Evolutionary conservation across 2,797 vertebrate species (phyloP).

Genomic region (Onychomys torridus): DNA sequence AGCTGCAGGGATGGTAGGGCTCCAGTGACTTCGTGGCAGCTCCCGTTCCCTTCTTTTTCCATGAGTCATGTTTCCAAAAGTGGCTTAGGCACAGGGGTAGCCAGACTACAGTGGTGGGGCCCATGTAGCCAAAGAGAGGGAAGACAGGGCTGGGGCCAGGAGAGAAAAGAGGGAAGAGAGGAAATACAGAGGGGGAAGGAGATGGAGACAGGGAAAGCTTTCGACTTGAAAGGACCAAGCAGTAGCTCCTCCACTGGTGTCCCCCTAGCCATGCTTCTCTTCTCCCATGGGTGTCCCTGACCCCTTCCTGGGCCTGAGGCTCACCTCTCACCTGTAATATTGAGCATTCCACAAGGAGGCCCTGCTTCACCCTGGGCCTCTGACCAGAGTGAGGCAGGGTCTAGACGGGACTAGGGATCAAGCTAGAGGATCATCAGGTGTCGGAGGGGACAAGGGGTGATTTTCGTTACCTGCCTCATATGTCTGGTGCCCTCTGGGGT

Average conservation of each 20-base stretch:
- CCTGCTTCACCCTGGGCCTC: neutral
- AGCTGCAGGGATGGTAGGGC: neutral
- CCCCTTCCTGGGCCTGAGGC: neutral
- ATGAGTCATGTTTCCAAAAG: conserved; percentile 84
- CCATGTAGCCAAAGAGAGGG: neutral
- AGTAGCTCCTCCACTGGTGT: too few species aligned
- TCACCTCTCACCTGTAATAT: neutral
- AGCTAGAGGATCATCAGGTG: neutral
- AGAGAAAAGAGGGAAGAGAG: neutral
- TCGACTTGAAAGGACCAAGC: neutral
- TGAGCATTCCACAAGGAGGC: neutral
- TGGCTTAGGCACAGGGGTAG: conserved; percentile 56
- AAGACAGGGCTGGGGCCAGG: neutral
- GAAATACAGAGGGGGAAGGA: neutral
- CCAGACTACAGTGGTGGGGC: conserved; percentile 24
- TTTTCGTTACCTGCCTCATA: fast-evolving
- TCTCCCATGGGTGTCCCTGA: neutral
- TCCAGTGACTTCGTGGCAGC: neutral
- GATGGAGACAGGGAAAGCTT: neutral
- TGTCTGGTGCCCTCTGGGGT: neutral
- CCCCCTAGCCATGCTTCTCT: neutral
- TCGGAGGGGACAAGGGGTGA: neutral
- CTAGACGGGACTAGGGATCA: neutral
- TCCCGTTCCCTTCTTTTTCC: conserved; percentile 69
- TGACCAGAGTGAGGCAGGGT: neutral